Evolutionary conservation across 1,140 invertebrate genomes (phyloP).

Genomic region (Augochlora pura): DNA sequence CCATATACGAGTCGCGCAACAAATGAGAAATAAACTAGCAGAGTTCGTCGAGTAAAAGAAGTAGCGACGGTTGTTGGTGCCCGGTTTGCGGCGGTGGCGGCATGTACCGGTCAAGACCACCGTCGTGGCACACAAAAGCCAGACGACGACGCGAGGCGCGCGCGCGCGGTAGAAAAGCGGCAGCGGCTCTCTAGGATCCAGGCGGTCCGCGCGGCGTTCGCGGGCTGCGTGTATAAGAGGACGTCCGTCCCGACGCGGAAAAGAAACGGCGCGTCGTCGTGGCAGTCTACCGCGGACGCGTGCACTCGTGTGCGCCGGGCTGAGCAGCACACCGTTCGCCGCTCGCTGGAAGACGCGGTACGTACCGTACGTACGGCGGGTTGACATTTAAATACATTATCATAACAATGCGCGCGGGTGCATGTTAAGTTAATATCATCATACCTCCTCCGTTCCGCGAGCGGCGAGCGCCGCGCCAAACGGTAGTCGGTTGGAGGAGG

Average conservation of each 20-base stretch:
- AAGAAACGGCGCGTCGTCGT: slow-evolving; percentile 28
- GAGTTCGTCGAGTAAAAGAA: slow-evolving; percentile 3
- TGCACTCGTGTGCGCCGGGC: slow-evolving; percentile 49
- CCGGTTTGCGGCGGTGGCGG: slow-evolving; percentile 35
- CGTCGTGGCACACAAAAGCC: slow-evolving; percentile 34
- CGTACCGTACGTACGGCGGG: slow-evolving; percentile 33
- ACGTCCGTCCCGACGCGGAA: slow-evolving; percentile 36
- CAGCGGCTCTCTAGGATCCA: slow-evolving; percentile 34
- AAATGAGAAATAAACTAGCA: slow-evolving; percentile 45
- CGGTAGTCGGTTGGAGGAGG: slow-evolving; percentile 42
- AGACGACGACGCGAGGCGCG: not conserved
- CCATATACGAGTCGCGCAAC: slow-evolving; percentile 11
- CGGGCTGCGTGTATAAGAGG: slow-evolving; percentile 43
- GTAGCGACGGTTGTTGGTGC: slow-evolving; percentile 28
- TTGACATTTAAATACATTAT: slow-evolving; percentile 71
- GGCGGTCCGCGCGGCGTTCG: not conserved
- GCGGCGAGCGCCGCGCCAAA: slow-evolving; percentile 40
- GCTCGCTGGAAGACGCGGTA: too few species aligned
- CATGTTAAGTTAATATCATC: slow-evolving; percentile 72
- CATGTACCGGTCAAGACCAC: slow-evolving; percentile 34
- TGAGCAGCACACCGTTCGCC: slow-evolving; percentile 30
- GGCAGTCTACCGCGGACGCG: slow-evolving; percentile 30
- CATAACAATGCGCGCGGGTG: slow-evolving; percentile 72
- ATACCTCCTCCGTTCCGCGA: slow-evolving; percentile 57
- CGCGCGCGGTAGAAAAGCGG: not conserved